Percentiles rank a stretch among this genome's conserved stretches.
These are phyloP conservation scores for Coptotermes formosanus DNA, from an alignment of 1,140 invertebrate species.

Conservation along the genomic window DNA sequence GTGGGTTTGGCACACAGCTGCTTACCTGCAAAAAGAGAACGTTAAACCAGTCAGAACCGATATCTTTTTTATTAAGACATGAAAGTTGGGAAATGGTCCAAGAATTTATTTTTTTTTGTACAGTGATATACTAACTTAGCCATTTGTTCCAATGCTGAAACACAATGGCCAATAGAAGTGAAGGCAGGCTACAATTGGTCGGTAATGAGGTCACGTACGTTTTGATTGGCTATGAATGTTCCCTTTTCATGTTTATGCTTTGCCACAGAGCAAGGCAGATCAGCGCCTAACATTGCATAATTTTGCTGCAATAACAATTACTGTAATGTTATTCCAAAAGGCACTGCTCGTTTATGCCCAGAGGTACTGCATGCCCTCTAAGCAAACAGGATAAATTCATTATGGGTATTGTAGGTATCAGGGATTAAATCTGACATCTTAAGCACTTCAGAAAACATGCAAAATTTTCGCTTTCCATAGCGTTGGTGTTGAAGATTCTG, in stretches of 20 bases:
- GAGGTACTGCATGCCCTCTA: too few species aligned
- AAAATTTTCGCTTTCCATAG: too few species aligned
- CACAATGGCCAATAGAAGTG: neutral
- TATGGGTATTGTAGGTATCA: too few species aligned
- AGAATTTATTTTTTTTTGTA: neutral
- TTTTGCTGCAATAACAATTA: too few species aligned
- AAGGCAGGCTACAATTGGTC: slow-evolving; percentile 10
- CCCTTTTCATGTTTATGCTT: neutral
- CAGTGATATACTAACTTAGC: neutral
- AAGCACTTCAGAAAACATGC: too few species aligned
- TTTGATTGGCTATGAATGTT: neutral
- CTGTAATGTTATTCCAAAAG: too few species aligned
- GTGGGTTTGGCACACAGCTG: neutral
- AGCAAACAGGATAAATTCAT: too few species aligned
- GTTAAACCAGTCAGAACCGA: neutral
- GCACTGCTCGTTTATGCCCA: too few species aligned
- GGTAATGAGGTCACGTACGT: neutral
- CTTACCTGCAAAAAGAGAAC: neutral
- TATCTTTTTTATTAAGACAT: neutral
- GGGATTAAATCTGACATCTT: too few species aligned
- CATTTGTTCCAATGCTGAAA: neutral
- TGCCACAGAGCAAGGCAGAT: too few species aligned
- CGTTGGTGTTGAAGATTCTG: too few species aligned
- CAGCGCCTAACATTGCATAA: too few species aligned
- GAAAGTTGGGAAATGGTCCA: neutral